Base-by-base conservation (phyloP, 2,888 invertebrate species). In the Nomada ferruginata region DNA sequence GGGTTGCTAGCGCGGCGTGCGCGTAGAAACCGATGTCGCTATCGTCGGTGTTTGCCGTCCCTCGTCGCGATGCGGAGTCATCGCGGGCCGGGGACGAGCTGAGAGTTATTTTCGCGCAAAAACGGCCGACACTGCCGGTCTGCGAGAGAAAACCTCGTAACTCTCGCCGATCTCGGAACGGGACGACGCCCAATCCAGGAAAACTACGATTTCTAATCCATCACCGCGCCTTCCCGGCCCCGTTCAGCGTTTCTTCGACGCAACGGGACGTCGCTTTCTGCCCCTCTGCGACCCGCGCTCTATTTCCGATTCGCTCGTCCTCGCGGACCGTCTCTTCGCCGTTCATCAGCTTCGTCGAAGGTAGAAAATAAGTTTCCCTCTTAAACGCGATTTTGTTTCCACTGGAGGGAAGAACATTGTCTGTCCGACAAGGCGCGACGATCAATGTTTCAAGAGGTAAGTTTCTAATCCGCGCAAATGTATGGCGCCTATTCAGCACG, bases 121-220 rank as follows among this genome's bases (percentile, higher is more conserved):
- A 87, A 90, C 87, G 79, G 82, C 69, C 82, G 82, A 83, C 76
- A 84, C 66, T 79, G 89, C 75, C 79, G 92, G 85, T 91, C 92
- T 83, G 73, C 83, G 77, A 84, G 82, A 86, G 84, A 87, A 85
- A 89, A 85, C 71, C 85, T 84, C 87, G 86, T 90, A 82, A 89
- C 90, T 90, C 89, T 90, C 90, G 90, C 89, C 89, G 86, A 89
- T 87, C 86, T 86, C 81, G 82, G 82, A 86, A 83, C 82, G 81
- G 83, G 89, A 86, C 90, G 89, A 90, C 90, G 87, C 88, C 85
- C 88, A 79, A 90, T 90, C 84, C 87, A 90, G 88, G 91, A 91
- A 91, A 90, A 86, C 84, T 55, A 72, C 87, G 91, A 91, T 91
- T 91, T 91, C 91, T 90, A 91, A 91, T 91, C 87, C 87, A 81